phyloP scores from a whole-genome alignment of 2,888 invertebrate genomes.

The Holacanthella duospinosa region DNA sequence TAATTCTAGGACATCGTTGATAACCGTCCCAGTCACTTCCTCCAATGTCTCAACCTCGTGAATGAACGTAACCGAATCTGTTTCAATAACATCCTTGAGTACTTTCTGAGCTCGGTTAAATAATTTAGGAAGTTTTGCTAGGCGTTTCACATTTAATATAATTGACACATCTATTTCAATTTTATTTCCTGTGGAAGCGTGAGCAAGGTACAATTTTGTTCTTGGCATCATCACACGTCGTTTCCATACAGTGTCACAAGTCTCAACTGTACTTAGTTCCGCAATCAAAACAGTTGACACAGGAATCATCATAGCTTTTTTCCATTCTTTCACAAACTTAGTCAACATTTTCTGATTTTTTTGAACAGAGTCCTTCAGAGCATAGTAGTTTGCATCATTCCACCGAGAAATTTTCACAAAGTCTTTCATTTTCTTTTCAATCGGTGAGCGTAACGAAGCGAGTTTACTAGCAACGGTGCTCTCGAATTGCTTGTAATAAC shows the following conservation, averaged over 20 bases:
- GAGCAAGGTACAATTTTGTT: neutral
- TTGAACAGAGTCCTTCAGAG: conserved; percentile 76
- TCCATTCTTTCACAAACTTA: conserved; percentile 69
- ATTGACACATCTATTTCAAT: neutral
- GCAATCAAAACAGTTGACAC: conserved; percentile 21
- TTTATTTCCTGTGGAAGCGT: neutral
- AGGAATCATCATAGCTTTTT: conserved; percentile 25
- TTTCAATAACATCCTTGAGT: conserved; percentile 10
- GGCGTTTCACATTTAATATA: conserved; percentile 7
- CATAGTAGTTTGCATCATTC: conserved; percentile 90
- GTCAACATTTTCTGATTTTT: conserved; percentile 78
- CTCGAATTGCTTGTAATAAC: conserved; percentile 72
- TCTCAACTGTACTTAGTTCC: conserved; percentile 14
- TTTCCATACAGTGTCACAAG: neutral
- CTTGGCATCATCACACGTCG: neutral
- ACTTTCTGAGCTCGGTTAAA: conserved; percentile 18
- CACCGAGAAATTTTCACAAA: conserved; percentile 91
- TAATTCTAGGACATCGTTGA: conserved; percentile 28
- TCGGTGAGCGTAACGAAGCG: conserved; percentile 59
- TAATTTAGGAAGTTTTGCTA: conserved; percentile 23
- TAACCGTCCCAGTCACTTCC: conserved; percentile 25
- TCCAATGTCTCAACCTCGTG: conserved; percentile 16
- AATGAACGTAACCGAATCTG: conserved; percentile 7
- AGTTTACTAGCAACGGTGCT: conserved; percentile 55
- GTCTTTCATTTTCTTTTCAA: conserved; percentile 83